Evolutionary conservation across 2,888 invertebrate species (phyloP), one percentile per base, ranked within the genome.

Genomic region (Hirtodrosophila histrioides): DNA sequence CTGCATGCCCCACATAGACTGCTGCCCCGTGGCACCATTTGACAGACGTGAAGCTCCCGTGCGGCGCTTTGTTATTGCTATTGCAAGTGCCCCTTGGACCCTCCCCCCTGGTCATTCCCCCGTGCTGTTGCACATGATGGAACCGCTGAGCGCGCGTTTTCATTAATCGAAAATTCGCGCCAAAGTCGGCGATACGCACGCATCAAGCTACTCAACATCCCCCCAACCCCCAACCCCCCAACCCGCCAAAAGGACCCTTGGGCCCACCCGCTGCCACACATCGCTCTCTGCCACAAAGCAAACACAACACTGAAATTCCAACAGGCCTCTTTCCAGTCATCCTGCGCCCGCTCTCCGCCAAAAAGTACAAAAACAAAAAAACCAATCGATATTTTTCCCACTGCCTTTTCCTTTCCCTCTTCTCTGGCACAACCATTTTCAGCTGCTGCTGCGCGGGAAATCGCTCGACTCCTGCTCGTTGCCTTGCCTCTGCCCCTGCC

Each of bases 81-180:
- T 40, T 68, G 62, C 62, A 53, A 27, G 6, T 5, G 5, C 3
- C 27, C 27, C 27, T 3, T 27, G 27, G 3, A 27, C 40, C 50
- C 54, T 68, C 50, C 61, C 29, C 53, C 12, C 33, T 48, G 35
- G 39, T 17, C 27, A 31, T 57, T 23, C 11, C 23, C 31, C 27
- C 23, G 41, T 24, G 17, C 17, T 2, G 17, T 17, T 78, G 57
- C 56, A 62, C 49, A 27, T 54, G 36, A 50, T 49, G 36, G 37
- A 45, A 46, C 57, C 36, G 39, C 54, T 40, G n/a, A 10, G 54
- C 61, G 64, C 73, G 63, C 72, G 64, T 78, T 79, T 86, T 87
- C 86, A 87, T 87, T 83, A 87, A 86, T 78, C 78, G 75, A 83
- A 83, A 80, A 80, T 80, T 85, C 77, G 88, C 85, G 85, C 87